These are phyloP conservation scores for Melipona quadrifasciata DNA, from an alignment of 1,140 invertebrate species.

Conservation along the genomic window DNA sequence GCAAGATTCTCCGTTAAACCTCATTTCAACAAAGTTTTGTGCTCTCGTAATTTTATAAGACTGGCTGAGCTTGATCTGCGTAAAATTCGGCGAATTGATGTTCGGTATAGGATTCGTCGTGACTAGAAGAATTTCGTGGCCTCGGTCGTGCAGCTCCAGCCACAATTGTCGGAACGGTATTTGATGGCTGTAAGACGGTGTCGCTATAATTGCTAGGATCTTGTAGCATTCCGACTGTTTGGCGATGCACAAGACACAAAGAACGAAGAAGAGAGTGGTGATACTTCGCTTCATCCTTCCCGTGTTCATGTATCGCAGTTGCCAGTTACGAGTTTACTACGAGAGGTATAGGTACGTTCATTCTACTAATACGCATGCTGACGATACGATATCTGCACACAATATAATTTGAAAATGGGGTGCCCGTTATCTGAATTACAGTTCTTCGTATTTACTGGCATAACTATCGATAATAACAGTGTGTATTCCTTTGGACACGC, in stretches of 20 bases:
- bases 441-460: background rate
- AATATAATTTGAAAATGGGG: rapidly evolving
- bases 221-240: conserved; percentile 59
- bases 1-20: conserved; percentile 30
- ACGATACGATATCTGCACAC: background rate
- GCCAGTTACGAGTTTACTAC: background rate
- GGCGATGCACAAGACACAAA: background rate
- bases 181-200: conserved; percentile 83
- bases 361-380: too few species aligned
- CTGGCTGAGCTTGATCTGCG: conserved; percentile 54
- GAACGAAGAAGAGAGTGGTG: background rate
- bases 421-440: background rate
- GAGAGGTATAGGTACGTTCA: rapidly evolving
- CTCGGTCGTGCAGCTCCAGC: conserved; percentile 72
- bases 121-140: conserved; percentile 79
- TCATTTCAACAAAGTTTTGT: background rate
- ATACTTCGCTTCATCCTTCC: background rate
- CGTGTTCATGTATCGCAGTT: rapidly evolving
- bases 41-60: rapidly evolving
- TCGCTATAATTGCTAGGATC: conserved; percentile 82
- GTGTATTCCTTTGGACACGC: background rate
- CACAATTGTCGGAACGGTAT: conserved; percentile 79
- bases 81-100: conserved; percentile 61
- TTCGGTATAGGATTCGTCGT: conserved; percentile 72
- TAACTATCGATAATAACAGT: background rate